A percentile compares a stretch with the other conserved stretches of the same genome.
These are phyloP conservation scores for Gavialis gangeticus DNA, from an alignment of 2,113 vertebrate genomes.

Conservation along the genomic window DNA sequence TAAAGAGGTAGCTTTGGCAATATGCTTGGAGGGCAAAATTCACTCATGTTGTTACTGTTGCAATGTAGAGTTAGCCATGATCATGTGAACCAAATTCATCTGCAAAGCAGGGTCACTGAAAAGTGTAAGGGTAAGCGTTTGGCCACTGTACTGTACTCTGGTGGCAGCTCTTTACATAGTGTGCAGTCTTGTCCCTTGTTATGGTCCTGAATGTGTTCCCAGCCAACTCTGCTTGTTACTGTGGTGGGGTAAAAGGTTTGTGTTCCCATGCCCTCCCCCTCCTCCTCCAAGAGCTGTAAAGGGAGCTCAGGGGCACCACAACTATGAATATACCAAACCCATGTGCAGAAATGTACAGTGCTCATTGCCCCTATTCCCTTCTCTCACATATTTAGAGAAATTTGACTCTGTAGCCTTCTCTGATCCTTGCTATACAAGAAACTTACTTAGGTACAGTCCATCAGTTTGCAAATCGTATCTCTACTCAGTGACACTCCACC, in stretches of 20 bases:
- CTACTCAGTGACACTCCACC: not conserved
- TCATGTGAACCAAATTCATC: not conserved
- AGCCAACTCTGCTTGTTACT: not conserved
- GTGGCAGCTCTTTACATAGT: not conserved
- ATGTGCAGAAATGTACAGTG: not conserved
- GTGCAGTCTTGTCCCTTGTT: no score
- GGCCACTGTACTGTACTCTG: not conserved
- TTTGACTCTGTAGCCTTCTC: not conserved
- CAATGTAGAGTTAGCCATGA: not conserved
- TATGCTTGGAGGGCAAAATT: fast-evolving
- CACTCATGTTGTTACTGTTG: not conserved
- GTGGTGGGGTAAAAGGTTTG: not conserved
- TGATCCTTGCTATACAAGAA: not conserved
- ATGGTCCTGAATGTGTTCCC: not conserved
- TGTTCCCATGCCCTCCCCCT: not conserved
- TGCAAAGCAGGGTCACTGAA: not conserved
- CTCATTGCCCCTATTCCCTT: not conserved
- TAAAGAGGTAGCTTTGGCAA: not conserved
- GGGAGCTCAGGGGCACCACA: no score
- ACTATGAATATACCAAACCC: not conserved
- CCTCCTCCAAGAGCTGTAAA: not conserved
- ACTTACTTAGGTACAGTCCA: not conserved
- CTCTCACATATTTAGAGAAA: not conserved
- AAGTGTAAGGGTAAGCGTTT: not conserved
- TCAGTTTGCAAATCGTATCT: not conserved